Evolutionary conservation across 1,140 invertebrate genomes (phyloP).

Genomic region (Neomicropteryx cornuta): DNA sequence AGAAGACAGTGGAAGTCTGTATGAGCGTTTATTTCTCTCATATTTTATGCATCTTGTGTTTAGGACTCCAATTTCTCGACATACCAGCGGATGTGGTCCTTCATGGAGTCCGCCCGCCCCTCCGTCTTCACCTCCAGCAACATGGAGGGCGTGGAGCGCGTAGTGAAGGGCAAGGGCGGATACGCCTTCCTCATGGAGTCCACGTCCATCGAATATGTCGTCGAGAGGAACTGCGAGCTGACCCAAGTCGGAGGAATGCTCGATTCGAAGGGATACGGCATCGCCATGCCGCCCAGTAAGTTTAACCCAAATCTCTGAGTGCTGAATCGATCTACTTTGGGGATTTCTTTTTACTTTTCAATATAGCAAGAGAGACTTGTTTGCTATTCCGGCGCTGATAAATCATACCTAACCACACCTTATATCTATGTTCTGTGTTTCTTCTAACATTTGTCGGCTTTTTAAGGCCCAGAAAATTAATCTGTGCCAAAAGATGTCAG

Average conservation of each 20-base stretch:
- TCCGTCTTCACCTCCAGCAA: conserved; percentile 78
- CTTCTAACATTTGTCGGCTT: too few relatives aligned
- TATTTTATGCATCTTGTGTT: too few relatives aligned
- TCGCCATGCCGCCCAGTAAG: conserved; percentile 86
- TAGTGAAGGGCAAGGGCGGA: conserved; percentile 71
- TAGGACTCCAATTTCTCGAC: conserved; percentile 88
- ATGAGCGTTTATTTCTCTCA: too few relatives aligned
- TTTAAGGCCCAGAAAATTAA: too few relatives aligned
- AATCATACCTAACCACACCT: background rate
- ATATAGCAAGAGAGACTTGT: background rate
- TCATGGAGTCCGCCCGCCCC: conserved; percentile 79
- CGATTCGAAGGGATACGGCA: conserved; percentile 88
- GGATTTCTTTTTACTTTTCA: background rate
- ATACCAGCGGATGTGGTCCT: conserved; percentile 87
- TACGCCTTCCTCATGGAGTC: conserved; percentile 93
- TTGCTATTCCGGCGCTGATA: conserved; percentile 3
- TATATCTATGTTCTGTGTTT: too few relatives aligned
- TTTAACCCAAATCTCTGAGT: too few relatives aligned
- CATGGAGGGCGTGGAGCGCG: conserved; percentile 74
- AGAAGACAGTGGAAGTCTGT: too few relatives aligned
- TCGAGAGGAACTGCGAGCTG: conserved; percentile 82
- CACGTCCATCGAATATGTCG: conserved; percentile 84
- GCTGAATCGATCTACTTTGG: background rate
- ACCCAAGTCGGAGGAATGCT: conserved; percentile 83
- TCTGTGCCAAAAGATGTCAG: too few relatives aligned